Conservation (phyloP, 2,888 invertebrate genomes). For the Melolontha melolontha region DNA sequence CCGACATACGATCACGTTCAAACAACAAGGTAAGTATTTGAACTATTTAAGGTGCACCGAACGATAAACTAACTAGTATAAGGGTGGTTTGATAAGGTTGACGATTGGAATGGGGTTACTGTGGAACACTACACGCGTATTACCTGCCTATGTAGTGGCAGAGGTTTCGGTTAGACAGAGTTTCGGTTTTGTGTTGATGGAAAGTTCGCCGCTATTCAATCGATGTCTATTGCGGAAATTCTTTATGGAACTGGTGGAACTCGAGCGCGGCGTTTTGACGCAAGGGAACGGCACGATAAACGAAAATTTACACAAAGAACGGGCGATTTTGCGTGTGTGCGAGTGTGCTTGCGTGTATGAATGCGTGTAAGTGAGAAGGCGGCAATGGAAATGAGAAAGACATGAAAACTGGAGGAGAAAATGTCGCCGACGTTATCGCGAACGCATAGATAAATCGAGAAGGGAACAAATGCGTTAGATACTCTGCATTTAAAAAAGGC, state of each 20-base stretch:
- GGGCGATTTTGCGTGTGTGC: not conserved
- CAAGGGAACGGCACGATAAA: conserved; percentile 11
- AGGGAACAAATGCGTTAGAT: conserved; percentile 22
- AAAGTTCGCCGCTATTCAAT: conserved; percentile 30
- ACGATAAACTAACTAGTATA: conserved; percentile 9
- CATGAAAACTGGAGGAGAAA: conserved; percentile 14
- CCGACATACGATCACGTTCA: conserved; percentile 61
- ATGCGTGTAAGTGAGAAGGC: conserved; percentile 4
- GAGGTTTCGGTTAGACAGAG: conserved; percentile 29
- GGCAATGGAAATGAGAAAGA: not conserved
- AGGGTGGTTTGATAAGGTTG: conserved; percentile 6
- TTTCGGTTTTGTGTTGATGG: conserved; percentile 26
- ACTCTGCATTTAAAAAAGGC: conserved; percentile 1
- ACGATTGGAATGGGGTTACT: conserved; percentile 4
- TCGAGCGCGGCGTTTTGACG: conserved; percentile 8
- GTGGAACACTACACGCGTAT: conserved; percentile 2
- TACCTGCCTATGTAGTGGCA: not conserved
- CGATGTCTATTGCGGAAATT: conserved; percentile 30
- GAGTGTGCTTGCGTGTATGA: conserved; percentile 1
- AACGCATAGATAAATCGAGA: conserved; percentile 24
- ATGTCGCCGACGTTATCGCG: conserved; percentile 16
- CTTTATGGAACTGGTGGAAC: conserved; percentile 17
- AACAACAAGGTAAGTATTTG: conserved; percentile 60
- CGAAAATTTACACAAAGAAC: conserved; percentile 33
- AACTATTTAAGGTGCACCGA: conserved; percentile 5